Evolutionary conservation across 2,888 invertebrate species (phyloP).

Genomic region (Cephonodes hylas): DNA sequence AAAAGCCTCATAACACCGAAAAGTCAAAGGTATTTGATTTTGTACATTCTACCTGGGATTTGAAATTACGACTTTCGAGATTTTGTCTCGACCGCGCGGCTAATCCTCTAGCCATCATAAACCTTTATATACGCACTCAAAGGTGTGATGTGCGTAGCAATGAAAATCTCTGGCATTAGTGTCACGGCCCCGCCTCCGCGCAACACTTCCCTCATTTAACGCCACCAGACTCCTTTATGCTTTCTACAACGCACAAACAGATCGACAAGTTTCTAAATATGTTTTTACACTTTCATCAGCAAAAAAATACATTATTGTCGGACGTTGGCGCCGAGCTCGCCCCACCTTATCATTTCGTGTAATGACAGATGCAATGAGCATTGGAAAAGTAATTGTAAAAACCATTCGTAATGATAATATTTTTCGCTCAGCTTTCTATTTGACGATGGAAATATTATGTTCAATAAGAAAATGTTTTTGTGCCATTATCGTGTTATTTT

Average conservation of each 20-base stretch:
- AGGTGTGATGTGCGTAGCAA: not conserved
- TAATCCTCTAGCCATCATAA: too few relatives aligned
- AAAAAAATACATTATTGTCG: not conserved
- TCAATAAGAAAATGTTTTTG: not conserved
- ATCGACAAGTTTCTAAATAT: conserved; percentile 32
- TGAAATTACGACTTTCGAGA: too few relatives aligned
- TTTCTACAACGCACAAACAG: conserved; percentile 42
- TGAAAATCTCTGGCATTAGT: not conserved
- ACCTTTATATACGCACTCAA: not conserved
- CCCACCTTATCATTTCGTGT: conserved; percentile 5
- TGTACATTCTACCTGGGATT: too few relatives aligned
- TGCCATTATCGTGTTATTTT: not conserved
- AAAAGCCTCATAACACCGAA: too few relatives aligned
- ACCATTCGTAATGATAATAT: not conserved
- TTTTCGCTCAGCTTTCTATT: not conserved
- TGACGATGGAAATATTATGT: not conserved
- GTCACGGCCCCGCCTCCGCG: not conserved
- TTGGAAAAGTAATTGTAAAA: not conserved
- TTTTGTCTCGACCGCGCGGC: too few relatives aligned
- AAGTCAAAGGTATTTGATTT: too few relatives aligned
- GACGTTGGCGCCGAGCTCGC: not conserved
- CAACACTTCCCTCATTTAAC: conserved; percentile 37
- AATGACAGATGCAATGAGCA: conserved; percentile 5
- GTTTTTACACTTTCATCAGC: conserved; percentile 25
- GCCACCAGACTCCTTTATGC: conserved; percentile 45